phyloP scores from a whole-genome alignment of 2,113 vertebrate species.

The Bubo scandiacus region DNA sequence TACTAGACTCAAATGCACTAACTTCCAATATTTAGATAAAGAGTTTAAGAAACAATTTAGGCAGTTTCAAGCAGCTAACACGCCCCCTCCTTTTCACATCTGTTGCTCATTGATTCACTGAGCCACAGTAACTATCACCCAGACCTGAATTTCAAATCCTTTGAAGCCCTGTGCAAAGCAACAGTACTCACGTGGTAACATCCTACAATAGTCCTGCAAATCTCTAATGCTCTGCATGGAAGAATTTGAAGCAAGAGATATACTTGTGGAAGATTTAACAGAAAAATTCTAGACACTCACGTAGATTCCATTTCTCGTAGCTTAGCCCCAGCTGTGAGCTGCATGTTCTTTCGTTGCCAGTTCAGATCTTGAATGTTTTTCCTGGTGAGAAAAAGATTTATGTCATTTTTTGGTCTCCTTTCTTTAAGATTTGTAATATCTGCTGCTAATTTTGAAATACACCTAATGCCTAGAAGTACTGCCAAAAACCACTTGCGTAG shows the following conservation, averaged over 20 bases:
- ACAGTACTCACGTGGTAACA: rapidly evolving
- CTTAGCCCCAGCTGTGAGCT: conserved; percentile 92
- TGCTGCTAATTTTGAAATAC: not conserved
- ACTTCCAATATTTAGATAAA: not conserved
- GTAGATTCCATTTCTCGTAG: conserved; percentile 95
- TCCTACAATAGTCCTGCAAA: not conserved
- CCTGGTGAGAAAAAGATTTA: conserved; percentile 61
- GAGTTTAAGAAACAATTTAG: not conserved
- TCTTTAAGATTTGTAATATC: not conserved
- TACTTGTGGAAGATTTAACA: not conserved
- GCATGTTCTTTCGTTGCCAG: conserved; percentile 97
- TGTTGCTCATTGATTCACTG: not conserved
- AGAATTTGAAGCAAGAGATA: not conserved
- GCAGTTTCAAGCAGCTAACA: not conserved
- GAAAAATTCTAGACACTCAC: conserved; percentile 75
- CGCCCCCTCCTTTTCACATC: not conserved
- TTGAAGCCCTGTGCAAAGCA: not conserved
- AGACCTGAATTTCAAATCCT: not conserved
- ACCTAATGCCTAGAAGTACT: not conserved
- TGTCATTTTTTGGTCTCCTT: not conserved
- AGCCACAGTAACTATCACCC: rapidly evolving
- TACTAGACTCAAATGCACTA: not conserved
- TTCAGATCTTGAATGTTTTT: conserved; percentile 97
- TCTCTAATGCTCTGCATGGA: not conserved
- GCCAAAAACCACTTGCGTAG: not conserved